Evolutionary conservation across 2,797 vertebrate genomes (phyloP), one percentile per base, ranked within the genome.

Genomic region (Hoplostethus atlanticus): DNA sequence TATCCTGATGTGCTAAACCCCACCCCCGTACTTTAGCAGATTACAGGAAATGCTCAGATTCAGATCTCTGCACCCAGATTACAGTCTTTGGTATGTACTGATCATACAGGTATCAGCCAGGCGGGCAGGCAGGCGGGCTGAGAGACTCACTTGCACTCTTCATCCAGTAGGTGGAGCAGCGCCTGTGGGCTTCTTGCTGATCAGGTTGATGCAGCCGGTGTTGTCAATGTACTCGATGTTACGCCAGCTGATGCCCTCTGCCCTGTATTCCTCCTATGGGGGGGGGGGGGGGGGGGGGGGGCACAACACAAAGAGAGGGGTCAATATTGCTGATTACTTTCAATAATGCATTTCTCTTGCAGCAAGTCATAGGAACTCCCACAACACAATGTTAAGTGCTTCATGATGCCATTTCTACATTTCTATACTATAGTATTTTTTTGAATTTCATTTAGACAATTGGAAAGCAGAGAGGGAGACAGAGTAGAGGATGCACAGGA

Each of bases 181-280:
- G 97, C 21, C 21, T 0, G 98, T 99, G 67, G 98, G 98, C 82
- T 99, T 99, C 94, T 96, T 99, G 88, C 97, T 99, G 95, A 99
- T 99, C 81, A 99, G 95, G 91, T 92, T 97, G 89, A 99, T 98
- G 92, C 98, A 99, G 87, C 95, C 94, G 0, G 96, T 97, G 81
- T 99, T 99, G 94, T 99, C 97, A 6, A 97, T 98, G 89, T 98
- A 99, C 89, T 98, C 96, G 0, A 99, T 99, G 92, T 97, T 98
- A 76, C 94, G 94, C 98, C 98, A 99, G 93, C 94, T 97, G 93
- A 99, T 99, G 80, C 96, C 97, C 91, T 99, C 97, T 6, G 91
- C 90, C 85, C 96, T 93, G 60, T 99, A 99, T 61, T 98, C 97
- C 87, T 99, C 98, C 98, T 99, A 65, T 66, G n/a, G n/a, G n/a